A percentile compares a stretch with the other conserved stretches of the same genome.
Conservation (phyloP, 2,888 invertebrate species). For the Pharmacophagus antenor region DNA sequence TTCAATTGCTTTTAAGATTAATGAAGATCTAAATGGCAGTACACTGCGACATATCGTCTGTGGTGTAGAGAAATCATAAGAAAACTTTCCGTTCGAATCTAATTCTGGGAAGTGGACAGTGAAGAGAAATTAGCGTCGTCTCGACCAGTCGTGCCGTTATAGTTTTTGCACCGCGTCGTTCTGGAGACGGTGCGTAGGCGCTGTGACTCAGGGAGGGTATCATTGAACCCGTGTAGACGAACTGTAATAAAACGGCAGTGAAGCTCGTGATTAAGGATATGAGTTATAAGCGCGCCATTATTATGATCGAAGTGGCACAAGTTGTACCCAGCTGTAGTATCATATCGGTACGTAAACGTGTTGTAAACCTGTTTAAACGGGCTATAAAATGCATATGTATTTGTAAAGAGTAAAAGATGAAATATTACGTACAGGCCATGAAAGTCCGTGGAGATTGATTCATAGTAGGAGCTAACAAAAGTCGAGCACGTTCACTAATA, state of each 20-base stretch:
- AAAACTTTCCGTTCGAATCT: conserved; percentile 6
- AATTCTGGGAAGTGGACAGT: conserved; percentile 22
- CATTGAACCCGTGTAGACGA: conserved; percentile 20
- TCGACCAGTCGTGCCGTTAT: conserved; percentile 26
- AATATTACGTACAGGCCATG: background rate
- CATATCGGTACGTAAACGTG: background rate
- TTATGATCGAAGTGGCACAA: background rate
- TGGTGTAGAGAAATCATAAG: background rate
- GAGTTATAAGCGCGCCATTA: background rate
- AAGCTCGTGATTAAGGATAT: conserved; percentile 18
- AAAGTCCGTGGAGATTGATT: background rate
- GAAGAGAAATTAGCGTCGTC: conserved; percentile 27
- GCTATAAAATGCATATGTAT: background rate
- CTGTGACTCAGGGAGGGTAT: conserved; percentile 38
- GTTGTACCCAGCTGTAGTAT: background rate
- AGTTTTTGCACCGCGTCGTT: conserved; percentile 30
- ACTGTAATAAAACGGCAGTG: conserved; percentile 17
- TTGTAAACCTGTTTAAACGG: background rate
- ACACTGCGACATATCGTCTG: background rate
- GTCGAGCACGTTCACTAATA: too few species aligned
- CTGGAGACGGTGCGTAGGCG: conserved; percentile 35
- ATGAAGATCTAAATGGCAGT: too few species aligned
- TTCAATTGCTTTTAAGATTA: too few species aligned
- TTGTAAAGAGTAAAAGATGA: background rate
- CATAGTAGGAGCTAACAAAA: background rate